These are phyloP conservation scores for Euclidia mi DNA, from an alignment of 2,888 invertebrate genomes.

Conservation along the genomic window DNA sequence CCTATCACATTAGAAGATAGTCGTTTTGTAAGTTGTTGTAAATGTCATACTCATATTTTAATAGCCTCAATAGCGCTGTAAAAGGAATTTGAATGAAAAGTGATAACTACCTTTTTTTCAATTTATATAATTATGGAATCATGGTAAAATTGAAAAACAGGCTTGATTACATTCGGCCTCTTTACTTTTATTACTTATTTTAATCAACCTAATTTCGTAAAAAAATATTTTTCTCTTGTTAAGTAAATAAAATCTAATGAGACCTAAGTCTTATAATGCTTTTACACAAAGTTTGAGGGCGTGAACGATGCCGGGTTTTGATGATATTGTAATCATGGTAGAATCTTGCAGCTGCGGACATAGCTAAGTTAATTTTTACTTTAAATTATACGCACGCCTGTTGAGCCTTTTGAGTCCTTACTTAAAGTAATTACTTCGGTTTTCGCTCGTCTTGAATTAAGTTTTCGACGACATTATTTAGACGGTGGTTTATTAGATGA, in stretches of 20 bases:
- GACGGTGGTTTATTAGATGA: no score
- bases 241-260: slow-evolving; percentile 20
- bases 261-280: slow-evolving; percentile 43
- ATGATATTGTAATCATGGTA: slow-evolving; percentile 25
- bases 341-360: slow-evolving; percentile 16
- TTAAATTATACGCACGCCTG: background rate
- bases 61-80: slow-evolving; percentile 14
- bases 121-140: slow-evolving; percentile 7
- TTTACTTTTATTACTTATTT: slow-evolving; percentile 43
- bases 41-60: slow-evolving; percentile 30
- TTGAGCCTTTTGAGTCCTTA: background rate
- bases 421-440: slow-evolving; percentile 4
- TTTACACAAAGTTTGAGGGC: slow-evolving; percentile 25
- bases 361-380: slow-evolving; percentile 9
- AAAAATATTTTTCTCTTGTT: slow-evolving; percentile 43
- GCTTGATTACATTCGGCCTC: slow-evolving; percentile 15
- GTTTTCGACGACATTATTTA: background rate
- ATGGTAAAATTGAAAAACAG: background rate
- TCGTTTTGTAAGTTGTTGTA: slow-evolving; percentile 21
- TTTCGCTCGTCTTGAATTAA: background rate
- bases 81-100: slow-evolving; percentile 32
- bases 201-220: slow-evolving; percentile 52
- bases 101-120: slow-evolving; percentile 17
- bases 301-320: slow-evolving; percentile 11
- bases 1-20: slow-evolving; percentile 18